These are phyloP conservation scores for Philereme transversata DNA, from an alignment of 2,888 invertebrate species.

Conservation along the genomic window DNA sequence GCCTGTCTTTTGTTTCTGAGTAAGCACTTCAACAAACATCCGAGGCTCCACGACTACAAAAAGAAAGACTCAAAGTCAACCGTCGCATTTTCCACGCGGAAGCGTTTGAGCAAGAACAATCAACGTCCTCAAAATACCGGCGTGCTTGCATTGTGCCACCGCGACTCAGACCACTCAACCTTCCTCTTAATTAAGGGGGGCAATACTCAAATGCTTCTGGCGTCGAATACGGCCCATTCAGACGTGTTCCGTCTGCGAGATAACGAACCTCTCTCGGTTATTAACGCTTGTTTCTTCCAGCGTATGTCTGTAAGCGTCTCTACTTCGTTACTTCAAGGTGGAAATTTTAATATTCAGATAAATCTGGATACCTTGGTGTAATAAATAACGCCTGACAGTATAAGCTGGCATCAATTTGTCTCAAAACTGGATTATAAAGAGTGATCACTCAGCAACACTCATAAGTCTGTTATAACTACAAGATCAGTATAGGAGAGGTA, in stretches of 20 bases:
- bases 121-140: conserved; percentile 57
- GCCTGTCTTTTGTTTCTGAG: conserved; percentile 10
- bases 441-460: no score
- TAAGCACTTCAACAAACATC: conserved; percentile 9
- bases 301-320: conserved; percentile 7
- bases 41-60: conserved; percentile 10
- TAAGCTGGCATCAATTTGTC: no score
- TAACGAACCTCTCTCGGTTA: conserved; percentile 77
- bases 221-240: conserved; percentile 67
- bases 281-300: conserved; percentile 61
- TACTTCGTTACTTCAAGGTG: conserved; percentile 9
- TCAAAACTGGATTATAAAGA: no score
- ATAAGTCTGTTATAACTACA: no score
- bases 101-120: conserved; percentile 64
- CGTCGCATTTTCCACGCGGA: conserved; percentile 55
- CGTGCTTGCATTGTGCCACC: conserved; percentile 54
- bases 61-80: conserved; percentile 42
- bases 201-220: conserved; percentile 68
- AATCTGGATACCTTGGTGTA: no score
- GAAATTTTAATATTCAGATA: neutral
- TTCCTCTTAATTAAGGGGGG: conserved; percentile 79
- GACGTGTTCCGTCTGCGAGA: conserved; percentile 71
- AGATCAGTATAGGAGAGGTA: no score
- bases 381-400: no score
- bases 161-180: conserved; percentile 71